Conservation (phyloP, 1,140 invertebrate species). For the Polypedilum pembai region DNA sequence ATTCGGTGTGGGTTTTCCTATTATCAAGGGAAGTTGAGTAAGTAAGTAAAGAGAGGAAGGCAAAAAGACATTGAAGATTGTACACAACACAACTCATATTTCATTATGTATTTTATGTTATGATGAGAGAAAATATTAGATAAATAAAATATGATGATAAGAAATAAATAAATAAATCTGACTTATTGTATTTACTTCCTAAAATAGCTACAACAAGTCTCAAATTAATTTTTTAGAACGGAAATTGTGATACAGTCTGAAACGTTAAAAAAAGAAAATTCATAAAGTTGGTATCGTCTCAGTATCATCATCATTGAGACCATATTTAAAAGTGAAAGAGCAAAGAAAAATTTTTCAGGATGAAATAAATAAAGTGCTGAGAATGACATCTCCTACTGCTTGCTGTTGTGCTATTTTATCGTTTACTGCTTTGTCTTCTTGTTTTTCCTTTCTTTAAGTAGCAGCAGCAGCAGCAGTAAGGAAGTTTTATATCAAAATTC, state of each 20-base stretch:
- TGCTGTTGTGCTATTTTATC: not conserved
- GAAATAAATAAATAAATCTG: not conserved
- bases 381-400: not conserved
- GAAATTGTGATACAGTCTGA: too few relatives aligned
- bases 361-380: not conserved
- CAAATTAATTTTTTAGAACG: too few relatives aligned
- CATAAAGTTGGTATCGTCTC: too few relatives aligned
- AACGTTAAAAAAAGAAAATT: too few relatives aligned
- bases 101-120: not conserved
- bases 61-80: not conserved
- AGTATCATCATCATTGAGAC: too few relatives aligned
- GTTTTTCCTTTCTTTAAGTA: not conserved
- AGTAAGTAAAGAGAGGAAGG: not conserved
- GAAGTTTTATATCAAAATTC: not conserved
- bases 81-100: not conserved
- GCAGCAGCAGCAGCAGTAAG: not conserved
- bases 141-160: conserved; percentile 9
- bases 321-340: too few relatives aligned
- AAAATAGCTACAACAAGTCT: too few relatives aligned
- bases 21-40: not conserved
- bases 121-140: not conserved
- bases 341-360: too few relatives aligned
- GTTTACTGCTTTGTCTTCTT: not conserved
- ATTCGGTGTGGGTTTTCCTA: too few relatives aligned
- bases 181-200: too few relatives aligned